Evolutionary conservation across 2,888 invertebrate species (phyloP), one percentile per base, ranked within the genome.

Genomic region (Anoplius nigerrimus): DNA sequence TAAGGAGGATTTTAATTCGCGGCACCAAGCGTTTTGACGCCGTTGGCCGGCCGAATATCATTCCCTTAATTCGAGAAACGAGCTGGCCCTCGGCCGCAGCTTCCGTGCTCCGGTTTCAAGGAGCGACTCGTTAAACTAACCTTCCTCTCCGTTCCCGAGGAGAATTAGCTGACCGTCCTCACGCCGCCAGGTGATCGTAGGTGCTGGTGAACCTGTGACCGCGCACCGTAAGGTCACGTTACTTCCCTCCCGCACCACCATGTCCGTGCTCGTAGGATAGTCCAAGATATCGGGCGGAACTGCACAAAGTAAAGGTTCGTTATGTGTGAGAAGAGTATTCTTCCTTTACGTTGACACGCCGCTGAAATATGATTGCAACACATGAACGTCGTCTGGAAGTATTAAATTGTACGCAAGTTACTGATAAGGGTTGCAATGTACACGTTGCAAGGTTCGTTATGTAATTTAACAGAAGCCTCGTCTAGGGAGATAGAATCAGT

Each of bases 281-380:
- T 96, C 96, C 83, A 95, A 89, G 84, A 96, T 95, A 88, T 96
- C 95, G 52, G 96, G 96, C 59, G 96, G 95, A 69, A 96, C 96
- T 95, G 89, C 46, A 78, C 8, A 58, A 1, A 66, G 65, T 66
- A 51, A 56, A 6, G 3, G 24, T 24, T 34, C 6, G 11, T 34
- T 2, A 34, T 34, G 24, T 4, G 11, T 34, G 6, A 34, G 34
- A 34, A 34, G 34, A 34, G 11, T 11, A 13, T 34, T 24, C n/a
- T n/a, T n/a, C n/a, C n/a, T n/a, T n/a, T n/a, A n/a, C n/a, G n/a
- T n/a, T n/a, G n/a, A n/a, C n/a, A n/a, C n/a, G n/a, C n/a, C 2
- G 11, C 2, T 53, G n/a, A 57, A 27, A 16, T 18, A 18, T 24
- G 24, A 4, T 24, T 24, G 24, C n/a, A n/a, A n/a, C n/a, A n/a